phyloP scores from a whole-genome alignment of 2,888 invertebrate genomes.

The Drosophila lacicola region DNA sequence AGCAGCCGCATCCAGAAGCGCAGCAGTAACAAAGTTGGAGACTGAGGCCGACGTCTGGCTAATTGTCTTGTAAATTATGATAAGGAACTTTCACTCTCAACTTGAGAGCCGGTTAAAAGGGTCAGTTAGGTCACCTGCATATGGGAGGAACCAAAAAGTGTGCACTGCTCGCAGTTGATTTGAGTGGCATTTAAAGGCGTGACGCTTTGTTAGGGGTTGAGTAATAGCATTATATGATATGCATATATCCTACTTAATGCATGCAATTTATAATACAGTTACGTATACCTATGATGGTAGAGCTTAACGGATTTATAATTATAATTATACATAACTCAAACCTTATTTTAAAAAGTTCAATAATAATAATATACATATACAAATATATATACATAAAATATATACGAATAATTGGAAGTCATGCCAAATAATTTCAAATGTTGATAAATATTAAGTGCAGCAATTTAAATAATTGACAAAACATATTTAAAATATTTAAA shows the following conservation, averaged over 20 bases:
- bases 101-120: conserved; percentile 59
- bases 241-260: conserved; percentile 1
- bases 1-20: conserved; percentile 15
- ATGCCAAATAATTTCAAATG: too few relatives aligned
- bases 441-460: too few relatives aligned
- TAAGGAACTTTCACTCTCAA: conserved; percentile 68
- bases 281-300: too few relatives aligned
- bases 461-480: too few relatives aligned
- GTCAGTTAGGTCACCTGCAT: conserved; percentile 58
- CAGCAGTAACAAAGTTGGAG: neutral
- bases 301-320: neutral
- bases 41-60: conserved; percentile 59
- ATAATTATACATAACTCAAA: neutral
- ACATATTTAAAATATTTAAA: too few relatives aligned
- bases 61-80: conserved; percentile 81
- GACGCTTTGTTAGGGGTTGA: conserved; percentile 15
- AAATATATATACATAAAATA: too few relatives aligned
- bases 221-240: conserved; percentile 22
- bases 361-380: too few relatives aligned
- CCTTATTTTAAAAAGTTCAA: too few relatives aligned
- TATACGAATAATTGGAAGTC: too few relatives aligned
- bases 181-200: neutral
- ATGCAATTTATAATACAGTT: neutral
- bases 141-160: conserved; percentile 21
- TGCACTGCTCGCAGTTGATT: conserved; percentile 10